These are phyloP conservation scores for Caenorhabditis remanei DNA, from an alignment of 1,140 invertebrate species.

Conservation along the genomic window DNA sequence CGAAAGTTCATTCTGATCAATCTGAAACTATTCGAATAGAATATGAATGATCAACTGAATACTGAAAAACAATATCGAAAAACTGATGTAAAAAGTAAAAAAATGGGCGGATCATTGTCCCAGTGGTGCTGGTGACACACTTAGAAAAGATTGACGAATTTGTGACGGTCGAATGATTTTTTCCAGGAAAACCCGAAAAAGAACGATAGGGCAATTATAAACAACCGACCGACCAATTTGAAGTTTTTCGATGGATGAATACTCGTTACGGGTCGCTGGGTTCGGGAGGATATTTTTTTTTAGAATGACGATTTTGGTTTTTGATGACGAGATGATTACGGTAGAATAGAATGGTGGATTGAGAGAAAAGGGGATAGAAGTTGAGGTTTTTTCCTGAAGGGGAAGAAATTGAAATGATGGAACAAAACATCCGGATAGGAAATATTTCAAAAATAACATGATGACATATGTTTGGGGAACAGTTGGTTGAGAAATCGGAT, in stretches of 20 bases:
- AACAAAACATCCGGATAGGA: neutral
- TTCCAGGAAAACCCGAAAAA: slow-evolving; percentile 42
- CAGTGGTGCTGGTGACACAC: slow-evolving; percentile 29
- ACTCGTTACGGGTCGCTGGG: slow-evolving; percentile 32
- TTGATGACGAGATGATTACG: slow-evolving; percentile 41
- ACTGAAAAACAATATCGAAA: neutral
- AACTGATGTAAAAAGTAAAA: neutral
- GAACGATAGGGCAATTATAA: slow-evolving; percentile 18
- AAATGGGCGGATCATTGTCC: neutral
- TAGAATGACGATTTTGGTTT: slow-evolving; percentile 29
- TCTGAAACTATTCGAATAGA: neutral
- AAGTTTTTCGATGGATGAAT: slow-evolving; percentile 44
- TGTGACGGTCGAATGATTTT: slow-evolving; percentile 30
- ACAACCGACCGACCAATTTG: slow-evolving; percentile 20
- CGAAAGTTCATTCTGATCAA: slow-evolving; percentile 9
- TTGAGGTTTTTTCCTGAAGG: neutral
- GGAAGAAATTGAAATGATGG: neutral
- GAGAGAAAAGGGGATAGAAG: neutral
- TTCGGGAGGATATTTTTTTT: slow-evolving; percentile 21
- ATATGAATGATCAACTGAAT: neutral
- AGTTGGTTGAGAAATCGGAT: neutral
- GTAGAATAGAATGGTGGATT: neutral
- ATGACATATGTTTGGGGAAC: slow-evolving; percentile 19
- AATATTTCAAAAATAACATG: neutral
- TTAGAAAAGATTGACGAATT: slow-evolving; percentile 50